phyloP scores from a whole-genome alignment of 2,113 vertebrate genomes.

The Dendrocopos noguchii region DNA sequence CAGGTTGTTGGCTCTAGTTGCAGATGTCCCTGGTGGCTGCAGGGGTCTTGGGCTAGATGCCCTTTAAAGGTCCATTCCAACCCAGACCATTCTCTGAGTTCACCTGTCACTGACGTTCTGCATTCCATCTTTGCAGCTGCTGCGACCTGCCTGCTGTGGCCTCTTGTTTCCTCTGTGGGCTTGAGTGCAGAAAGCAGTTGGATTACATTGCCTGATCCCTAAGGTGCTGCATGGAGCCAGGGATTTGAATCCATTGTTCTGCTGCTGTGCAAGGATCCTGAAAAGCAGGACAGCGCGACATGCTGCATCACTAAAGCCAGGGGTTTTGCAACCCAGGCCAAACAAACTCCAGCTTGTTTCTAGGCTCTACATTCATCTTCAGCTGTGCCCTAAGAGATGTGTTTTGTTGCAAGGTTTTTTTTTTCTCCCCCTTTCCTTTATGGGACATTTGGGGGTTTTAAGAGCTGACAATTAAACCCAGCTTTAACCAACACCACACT shows the following conservation, averaged over 20 bases:
- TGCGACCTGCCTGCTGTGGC: background rate
- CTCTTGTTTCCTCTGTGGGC: background rate
- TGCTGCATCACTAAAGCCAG: background rate
- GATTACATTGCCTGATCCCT: background rate
- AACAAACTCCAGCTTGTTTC: background rate
- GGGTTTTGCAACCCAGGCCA: background rate
- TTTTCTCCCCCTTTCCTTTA: background rate
- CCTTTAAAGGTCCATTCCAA: too few species aligned
- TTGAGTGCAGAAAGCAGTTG: background rate
- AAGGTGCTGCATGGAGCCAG: background rate
- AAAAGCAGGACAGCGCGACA: background rate
- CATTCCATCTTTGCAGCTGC: background rate
- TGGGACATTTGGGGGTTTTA: background rate
- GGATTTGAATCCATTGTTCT: background rate
- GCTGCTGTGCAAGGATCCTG: background rate
- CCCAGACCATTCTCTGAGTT: background rate
- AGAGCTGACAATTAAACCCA: conserved; percentile 53
- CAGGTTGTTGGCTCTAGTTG: too few species aligned
- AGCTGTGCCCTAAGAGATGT: background rate
- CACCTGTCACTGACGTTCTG: background rate
- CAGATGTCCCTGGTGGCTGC: too few species aligned
- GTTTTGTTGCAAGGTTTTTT: conserved; percentile 8
- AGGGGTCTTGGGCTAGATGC: too few species aligned
- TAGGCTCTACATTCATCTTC: conserved; percentile 9
- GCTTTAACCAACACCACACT: conserved; percentile 31